phyloP scores from a whole-genome alignment of 2,797 vertebrate genomes.

The Caiman crocodilus region DNA sequence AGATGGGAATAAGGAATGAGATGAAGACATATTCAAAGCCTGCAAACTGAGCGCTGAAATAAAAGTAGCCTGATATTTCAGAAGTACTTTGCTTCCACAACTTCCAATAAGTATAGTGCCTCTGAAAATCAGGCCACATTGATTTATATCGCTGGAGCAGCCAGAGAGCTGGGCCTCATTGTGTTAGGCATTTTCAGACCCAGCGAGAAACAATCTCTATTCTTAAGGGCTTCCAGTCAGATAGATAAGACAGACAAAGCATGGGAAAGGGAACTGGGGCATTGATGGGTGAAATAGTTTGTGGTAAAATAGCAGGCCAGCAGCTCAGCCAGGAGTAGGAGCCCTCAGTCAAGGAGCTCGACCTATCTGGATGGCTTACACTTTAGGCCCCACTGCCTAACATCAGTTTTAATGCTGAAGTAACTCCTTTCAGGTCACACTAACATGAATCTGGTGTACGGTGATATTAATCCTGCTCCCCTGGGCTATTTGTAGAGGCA shows the following conservation, averaged over 20 bases:
- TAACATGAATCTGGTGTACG: too few species aligned
- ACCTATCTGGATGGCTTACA: not conserved
- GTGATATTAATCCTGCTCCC: not conserved
- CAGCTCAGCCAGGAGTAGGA: not conserved
- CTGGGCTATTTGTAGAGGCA: not conserved
- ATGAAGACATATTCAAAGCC: constrained; percentile 31
- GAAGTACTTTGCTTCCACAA: not conserved
- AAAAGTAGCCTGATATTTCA: not conserved
- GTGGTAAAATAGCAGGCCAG: rapidly evolving
- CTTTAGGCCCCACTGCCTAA: not conserved
- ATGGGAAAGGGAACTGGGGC: not conserved
- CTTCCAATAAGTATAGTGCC: not conserved
- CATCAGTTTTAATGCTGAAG: not conserved
- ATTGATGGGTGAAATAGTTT: not conserved
- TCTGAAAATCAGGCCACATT: not conserved
- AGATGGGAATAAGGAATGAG: constrained; percentile 50
- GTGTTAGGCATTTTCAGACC: not conserved
- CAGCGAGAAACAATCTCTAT: not conserved
- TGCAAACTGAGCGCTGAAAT: constrained; percentile 3
- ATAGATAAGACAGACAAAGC: not conserved
- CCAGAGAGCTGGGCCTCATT: not conserved
- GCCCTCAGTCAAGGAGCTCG: not conserved
- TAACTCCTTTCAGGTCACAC: not conserved
- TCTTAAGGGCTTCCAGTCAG: not conserved
- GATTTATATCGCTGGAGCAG: not conserved